Evolutionary conservation across 1,140 invertebrate genomes (phyloP).

Genomic region (Macrobrachium nipponense): DNA sequence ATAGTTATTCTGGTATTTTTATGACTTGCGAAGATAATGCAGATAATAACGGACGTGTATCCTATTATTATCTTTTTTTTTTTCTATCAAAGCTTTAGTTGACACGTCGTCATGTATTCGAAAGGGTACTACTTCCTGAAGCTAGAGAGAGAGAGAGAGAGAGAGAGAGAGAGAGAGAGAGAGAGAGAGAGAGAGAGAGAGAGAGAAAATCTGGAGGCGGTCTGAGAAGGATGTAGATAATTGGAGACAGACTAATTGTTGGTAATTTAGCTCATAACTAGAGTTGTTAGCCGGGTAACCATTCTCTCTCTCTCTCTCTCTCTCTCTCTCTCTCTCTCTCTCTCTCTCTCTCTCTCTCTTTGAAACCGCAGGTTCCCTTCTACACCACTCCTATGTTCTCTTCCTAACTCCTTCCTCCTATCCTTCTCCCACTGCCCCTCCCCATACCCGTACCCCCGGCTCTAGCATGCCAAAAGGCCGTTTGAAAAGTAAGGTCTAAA

Average conservation of each 20-base stretch:
- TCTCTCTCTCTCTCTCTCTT: neutral
- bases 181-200: neutral
- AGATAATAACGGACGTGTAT: too few relatives aligned
- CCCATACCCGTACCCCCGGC: neutral
- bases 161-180: neutral
- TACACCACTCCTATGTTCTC: neutral
- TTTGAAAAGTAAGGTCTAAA: neutral
- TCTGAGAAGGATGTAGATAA: neutral
- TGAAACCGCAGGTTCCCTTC: too few relatives aligned
- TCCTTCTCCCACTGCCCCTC: neutral
- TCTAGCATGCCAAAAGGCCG: neutral
- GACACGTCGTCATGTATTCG: too few relatives aligned
- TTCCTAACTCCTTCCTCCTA: neutral
- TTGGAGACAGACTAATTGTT: constrained; percentile 30
- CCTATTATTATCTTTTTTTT: too few relatives aligned
- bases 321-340: neutral
- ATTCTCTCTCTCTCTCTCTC: neutral
- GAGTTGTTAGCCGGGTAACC: constrained; percentile 10
- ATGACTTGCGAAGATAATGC: too few relatives aligned
- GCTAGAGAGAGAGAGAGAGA: neutral
- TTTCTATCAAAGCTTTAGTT: too few relatives aligned
- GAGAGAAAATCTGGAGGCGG: neutral
- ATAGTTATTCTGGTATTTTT: too few relatives aligned
- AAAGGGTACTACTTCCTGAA: too few relatives aligned
- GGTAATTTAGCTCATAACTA: constrained; percentile 28